phyloP scores from a whole-genome alignment of 2,888 invertebrate genomes.

The Aphrophora alni region DNA sequence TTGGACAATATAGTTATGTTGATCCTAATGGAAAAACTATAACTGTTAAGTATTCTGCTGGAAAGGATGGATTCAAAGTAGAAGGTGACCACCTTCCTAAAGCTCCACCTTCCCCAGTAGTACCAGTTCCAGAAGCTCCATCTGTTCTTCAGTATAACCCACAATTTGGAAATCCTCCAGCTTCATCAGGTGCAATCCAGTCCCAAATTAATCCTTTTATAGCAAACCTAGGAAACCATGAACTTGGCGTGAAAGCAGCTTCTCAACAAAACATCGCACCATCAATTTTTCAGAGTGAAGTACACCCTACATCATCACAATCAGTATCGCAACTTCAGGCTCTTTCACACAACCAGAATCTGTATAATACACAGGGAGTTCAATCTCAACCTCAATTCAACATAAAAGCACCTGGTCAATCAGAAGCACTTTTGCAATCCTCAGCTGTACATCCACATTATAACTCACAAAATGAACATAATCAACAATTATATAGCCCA shows the following conservation, averaged over 20 bases:
- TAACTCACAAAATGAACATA: not conserved
- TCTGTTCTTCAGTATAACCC: not conserved
- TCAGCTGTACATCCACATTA: not conserved
- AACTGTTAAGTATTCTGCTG: slow-evolving; percentile 63
- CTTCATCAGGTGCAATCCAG: not conserved
- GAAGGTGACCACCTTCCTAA: slow-evolving; percentile 51
- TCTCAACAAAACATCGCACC: not conserved
- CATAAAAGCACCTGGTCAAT: not conserved
- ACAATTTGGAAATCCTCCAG: not conserved
- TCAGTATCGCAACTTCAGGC: not conserved
- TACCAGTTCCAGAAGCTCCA: slow-evolving; percentile 27
- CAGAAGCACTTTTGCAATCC: not conserved
- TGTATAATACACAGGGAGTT: not conserved
- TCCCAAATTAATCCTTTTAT: not conserved
- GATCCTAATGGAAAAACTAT: slow-evolving; percentile 69
- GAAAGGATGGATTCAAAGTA: slow-evolving; percentile 53
- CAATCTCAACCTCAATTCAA: not conserved
- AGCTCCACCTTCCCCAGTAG: slow-evolving; percentile 38
- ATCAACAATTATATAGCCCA: too few species aligned
- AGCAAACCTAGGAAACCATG: not conserved
- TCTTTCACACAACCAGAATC: not conserved
- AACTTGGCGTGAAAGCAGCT: not conserved
- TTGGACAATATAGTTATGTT: slow-evolving; percentile 62
- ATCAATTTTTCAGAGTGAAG: not conserved
- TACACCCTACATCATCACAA: not conserved